A percentile compares a stretch with the other conserved stretches of the same genome.
Evolutionary conservation across 1,140 invertebrate species (phyloP).

Genomic region (Solenopsis invicta): DNA sequence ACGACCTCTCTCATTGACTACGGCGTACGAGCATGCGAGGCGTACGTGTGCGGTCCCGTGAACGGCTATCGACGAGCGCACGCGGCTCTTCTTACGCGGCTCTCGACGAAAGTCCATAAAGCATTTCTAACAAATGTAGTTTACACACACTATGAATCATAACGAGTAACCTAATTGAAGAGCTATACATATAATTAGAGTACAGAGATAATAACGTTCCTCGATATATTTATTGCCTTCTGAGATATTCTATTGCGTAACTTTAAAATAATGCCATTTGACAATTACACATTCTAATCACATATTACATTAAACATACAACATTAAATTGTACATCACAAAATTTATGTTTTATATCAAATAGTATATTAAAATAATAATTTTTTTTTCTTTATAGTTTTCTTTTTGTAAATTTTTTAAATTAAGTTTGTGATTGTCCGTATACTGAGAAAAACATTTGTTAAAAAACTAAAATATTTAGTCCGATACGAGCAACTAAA

Average conservation of each 20-base stretch:
- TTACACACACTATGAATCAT: slow-evolving; percentile 7
- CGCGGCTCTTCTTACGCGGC: background rate
- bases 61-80: background rate
- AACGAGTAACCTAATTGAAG: slow-evolving; percentile 16
- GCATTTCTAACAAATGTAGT: slow-evolving; percentile 30
- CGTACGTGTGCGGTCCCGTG: slow-evolving; percentile 30
- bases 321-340: background rate
- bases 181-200: background rate
- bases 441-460: background rate
- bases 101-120: slow-evolving; percentile 18
- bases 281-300: background rate
- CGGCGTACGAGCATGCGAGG: slow-evolving; percentile 37
- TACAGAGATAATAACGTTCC: slow-evolving; percentile 10
- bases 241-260: background rate
- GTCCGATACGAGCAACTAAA: too few relatives aligned
- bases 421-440: background rate
- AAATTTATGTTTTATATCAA: background rate
- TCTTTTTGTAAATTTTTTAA: background rate
- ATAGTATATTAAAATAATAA: background rate
- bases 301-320: background rate
- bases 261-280: slow-evolving; percentile 11
- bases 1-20: slow-evolving; percentile 57
- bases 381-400: background rate
- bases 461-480: too few relatives aligned
- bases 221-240: background rate